Percentiles rank a stretch among this genome's conserved stretches.
phyloP scores from a whole-genome alignment of 2,797 vertebrate genomes.

The Stomatorhinus walkeri region DNA sequence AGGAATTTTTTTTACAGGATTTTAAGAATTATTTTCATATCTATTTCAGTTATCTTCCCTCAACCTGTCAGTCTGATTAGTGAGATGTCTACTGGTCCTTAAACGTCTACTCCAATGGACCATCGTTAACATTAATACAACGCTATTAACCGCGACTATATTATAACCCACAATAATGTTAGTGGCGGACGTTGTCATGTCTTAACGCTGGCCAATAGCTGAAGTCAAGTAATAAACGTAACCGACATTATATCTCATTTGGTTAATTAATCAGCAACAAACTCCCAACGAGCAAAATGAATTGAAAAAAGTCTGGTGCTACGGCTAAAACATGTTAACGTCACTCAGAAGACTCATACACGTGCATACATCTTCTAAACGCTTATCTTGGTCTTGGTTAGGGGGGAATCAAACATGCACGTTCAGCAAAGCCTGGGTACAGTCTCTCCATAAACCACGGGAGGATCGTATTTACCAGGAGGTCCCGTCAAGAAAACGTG shows the following conservation, averaged over 20 bases:
- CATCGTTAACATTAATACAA: background rate
- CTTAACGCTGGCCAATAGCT: background rate
- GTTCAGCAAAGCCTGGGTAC: background rate
- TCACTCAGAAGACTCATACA: background rate
- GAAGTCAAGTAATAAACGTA: background rate
- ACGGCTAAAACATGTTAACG: background rate
- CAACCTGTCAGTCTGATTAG: background rate
- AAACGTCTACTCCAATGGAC: background rate
- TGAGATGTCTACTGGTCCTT: background rate
- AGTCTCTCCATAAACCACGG: background rate
- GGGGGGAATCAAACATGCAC: background rate
- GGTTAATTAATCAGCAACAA: background rate
- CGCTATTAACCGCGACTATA: background rate
- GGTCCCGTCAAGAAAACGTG: constrained; percentile 76
- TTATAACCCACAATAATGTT: background rate
- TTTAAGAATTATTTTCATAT: background rate
- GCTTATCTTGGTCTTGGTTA: background rate
- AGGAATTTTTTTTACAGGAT: background rate
- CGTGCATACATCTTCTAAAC: background rate
- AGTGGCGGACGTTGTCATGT: background rate
- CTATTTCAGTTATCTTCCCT: background rate
- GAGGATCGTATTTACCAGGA: constrained; percentile 61
- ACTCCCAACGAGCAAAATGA: background rate
- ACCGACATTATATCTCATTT: background rate
- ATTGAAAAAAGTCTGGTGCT: background rate